Conservation (phyloP, 2,888 invertebrate species). For the Abrostola tripartita region DNA sequence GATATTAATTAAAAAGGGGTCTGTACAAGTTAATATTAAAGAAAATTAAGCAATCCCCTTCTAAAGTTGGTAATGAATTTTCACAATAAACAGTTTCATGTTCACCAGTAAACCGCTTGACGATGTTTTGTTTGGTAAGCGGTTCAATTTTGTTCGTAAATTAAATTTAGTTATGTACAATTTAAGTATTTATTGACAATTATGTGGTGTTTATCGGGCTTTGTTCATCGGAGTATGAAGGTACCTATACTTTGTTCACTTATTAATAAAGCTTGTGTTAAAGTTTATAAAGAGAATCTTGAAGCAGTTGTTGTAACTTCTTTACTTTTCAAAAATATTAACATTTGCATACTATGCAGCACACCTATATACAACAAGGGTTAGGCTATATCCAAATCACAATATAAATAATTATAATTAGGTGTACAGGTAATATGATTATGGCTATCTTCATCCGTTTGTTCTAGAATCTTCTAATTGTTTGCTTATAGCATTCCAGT, state of each 20-base stretch:
- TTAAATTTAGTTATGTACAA: conserved; percentile 55
- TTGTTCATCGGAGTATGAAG: conserved; percentile 8
- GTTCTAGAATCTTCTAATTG: too few species aligned
- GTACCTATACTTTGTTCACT: neutral
- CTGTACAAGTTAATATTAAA: conserved; percentile 88
- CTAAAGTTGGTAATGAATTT: conserved; percentile 84
- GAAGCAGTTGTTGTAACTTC: too few species aligned
- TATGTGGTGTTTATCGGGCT: conserved; percentile 14
- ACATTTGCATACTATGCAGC: too few species aligned
- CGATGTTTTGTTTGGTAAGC: conserved; percentile 62
- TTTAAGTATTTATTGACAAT: conserved; percentile 38
- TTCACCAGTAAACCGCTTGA: conserved; percentile 56
- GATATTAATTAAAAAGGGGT: conserved; percentile 88
- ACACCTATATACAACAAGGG: too few species aligned
- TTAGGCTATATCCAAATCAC: too few species aligned
- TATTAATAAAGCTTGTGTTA: too few species aligned
- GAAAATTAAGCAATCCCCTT: conserved; percentile 87
- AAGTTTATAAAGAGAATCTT: too few species aligned
- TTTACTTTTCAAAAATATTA: too few species aligned
- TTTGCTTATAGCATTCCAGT: too few species aligned
- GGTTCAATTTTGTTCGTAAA: conserved; percentile 62
- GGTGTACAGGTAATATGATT: too few species aligned
- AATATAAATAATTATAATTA: too few species aligned
- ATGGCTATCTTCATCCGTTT: too few species aligned
- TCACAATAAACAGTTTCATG: conserved; percentile 69